phyloP scores from a whole-genome alignment of 2,888 invertebrate genomes.

The Nomada fabriciana region DNA sequence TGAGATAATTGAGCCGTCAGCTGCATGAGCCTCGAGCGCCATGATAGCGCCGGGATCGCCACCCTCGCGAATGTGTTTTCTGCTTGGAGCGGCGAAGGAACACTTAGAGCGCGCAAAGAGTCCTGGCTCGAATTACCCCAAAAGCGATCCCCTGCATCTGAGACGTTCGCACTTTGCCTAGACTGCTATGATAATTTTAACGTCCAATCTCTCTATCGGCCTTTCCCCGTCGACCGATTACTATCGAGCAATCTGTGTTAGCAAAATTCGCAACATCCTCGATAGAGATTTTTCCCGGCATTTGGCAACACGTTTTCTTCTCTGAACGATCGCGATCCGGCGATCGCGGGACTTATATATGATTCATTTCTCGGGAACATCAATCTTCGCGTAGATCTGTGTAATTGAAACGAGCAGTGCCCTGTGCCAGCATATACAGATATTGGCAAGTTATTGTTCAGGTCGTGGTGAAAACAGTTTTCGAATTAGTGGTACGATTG shows the following conservation, averaged over 20 bases:
- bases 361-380: too few species aligned
- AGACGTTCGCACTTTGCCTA: neutral
- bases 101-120: conserved; percentile 70
- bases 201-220: conserved; percentile 17
- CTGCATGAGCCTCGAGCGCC: conserved; percentile 80
- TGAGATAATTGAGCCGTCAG: conserved; percentile 84
- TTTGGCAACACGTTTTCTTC: too few species aligned
- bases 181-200: conserved; percentile 47
- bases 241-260: neutral
- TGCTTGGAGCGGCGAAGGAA: conserved; percentile 63
- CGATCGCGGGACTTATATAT: too few species aligned
- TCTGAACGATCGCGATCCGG: too few species aligned
- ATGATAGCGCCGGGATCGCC: conserved; percentile 73
- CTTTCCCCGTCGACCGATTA: neutral
- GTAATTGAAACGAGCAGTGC: too few species aligned
- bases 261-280: too few species aligned
- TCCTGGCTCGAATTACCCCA: conserved; percentile 68
- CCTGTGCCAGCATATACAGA: too few species aligned
- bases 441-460: too few species aligned
- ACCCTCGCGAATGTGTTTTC: conserved; percentile 67
- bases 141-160: conserved; percentile 37
- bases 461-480: too few species aligned
- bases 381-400: too few species aligned
- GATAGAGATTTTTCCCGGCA: too few species aligned
- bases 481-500: too few species aligned